phyloP scores from a whole-genome alignment of 2,797 vertebrate genomes.

The Potorous gilbertii region DNA sequence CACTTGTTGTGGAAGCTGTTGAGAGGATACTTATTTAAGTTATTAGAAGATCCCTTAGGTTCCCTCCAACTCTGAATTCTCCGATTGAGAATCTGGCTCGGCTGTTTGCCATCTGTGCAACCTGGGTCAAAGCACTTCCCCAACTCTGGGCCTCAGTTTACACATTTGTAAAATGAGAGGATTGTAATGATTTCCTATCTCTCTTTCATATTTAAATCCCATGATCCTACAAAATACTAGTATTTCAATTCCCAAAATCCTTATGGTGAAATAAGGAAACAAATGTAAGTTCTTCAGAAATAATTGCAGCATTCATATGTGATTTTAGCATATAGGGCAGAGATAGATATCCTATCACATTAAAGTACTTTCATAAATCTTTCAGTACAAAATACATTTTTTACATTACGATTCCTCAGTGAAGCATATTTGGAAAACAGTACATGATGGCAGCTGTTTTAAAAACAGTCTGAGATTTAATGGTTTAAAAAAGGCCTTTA shows the following conservation, averaged over 20 bases:
- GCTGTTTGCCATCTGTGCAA: not conserved
- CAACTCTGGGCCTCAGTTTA: too few relatives aligned
- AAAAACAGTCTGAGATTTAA: not conserved
- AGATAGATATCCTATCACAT: not conserved
- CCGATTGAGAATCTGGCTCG: not conserved
- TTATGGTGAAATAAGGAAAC: not conserved
- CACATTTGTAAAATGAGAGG: not conserved
- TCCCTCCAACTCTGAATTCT: not conserved
- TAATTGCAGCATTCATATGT: not conserved
- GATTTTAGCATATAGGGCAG: not conserved
- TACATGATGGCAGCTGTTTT: not conserved
- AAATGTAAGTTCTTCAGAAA: not conserved
- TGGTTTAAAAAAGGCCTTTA: not conserved
- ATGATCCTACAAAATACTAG: not conserved
- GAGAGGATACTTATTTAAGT: not conserved
- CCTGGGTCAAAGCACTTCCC: not conserved
- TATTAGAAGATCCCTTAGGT: not conserved
- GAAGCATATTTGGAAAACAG: not conserved
- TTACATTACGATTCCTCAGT: not conserved
- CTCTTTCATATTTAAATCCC: not conserved
- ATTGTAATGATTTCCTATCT: not conserved
- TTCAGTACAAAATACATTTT: not conserved
- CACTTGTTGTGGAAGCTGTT: not conserved
- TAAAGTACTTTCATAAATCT: not conserved
- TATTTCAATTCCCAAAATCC: not conserved